Conservation (phyloP, 2,113 vertebrate species). For the Oceanodroma tethys region DNA sequence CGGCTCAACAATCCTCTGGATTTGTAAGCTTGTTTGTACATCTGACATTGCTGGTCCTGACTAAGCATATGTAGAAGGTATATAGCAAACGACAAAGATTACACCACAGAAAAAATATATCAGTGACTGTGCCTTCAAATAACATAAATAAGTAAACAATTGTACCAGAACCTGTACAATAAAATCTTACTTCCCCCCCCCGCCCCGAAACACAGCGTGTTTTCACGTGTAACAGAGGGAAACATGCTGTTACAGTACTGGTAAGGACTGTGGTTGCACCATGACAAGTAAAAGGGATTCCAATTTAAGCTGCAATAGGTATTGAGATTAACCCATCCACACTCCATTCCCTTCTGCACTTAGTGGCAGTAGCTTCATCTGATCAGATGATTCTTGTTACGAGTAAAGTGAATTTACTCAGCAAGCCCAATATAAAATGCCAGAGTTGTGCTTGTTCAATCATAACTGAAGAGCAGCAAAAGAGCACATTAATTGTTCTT, state of each 20-base stretch:
- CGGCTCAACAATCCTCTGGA: not conserved
- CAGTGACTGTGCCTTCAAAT: not conserved
- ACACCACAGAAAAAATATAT: not conserved
- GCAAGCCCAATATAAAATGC: not conserved
- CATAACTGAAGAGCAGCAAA: not conserved
- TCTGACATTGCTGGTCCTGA: not conserved
- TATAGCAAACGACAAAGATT: not conserved
- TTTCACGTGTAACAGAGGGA: not conserved
- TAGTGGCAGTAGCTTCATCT: not conserved
- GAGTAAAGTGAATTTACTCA: not conserved
- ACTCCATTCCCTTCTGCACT: not conserved
- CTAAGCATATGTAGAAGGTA: not conserved
- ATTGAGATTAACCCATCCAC: not conserved
- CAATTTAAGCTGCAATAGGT: not conserved
- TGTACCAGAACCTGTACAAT: not conserved
- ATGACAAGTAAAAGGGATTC: not conserved
- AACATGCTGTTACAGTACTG: not conserved
- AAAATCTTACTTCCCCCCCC: too few species aligned
- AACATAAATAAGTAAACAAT: not conserved
- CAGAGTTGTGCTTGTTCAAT: not conserved
- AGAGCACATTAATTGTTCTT: not conserved
- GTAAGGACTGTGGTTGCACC: not conserved
- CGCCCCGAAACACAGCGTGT: too few species aligned
- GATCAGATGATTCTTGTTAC: not conserved
- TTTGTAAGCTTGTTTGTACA: not conserved